A percentile compares a stretch with the other conserved stretches of the same genome.
phyloP scores from a whole-genome alignment of 2,797 vertebrate species.

The Enteromius radiatus region DNA sequence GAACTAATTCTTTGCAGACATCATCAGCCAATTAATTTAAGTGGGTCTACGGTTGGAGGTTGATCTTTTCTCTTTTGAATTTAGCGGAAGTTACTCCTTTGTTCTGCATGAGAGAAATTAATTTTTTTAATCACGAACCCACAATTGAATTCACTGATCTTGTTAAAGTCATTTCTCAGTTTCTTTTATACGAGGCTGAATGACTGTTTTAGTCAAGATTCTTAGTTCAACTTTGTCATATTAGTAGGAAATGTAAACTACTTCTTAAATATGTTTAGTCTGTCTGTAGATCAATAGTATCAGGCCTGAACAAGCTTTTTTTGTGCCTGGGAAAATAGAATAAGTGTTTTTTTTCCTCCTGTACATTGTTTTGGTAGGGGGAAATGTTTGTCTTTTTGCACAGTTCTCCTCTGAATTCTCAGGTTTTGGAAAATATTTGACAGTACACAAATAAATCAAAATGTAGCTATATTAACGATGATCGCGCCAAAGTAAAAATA shows the following conservation, averaged over 20 bases:
- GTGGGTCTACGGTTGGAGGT: conserved; percentile 84
- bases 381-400: background rate
- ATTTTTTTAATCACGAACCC: conserved; percentile 84
- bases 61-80: conserved; percentile 82
- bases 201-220: background rate
- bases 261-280: conserved; percentile 8
- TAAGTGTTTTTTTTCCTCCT: background rate
- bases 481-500: background rate
- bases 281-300: background rate
- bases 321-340: background rate
- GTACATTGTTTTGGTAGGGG: background rate
- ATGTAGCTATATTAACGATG: background rate
- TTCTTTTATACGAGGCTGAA: conserved; percentile 22
- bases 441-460: background rate
- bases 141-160: conserved; percentile 60
- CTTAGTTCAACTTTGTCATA: conserved; percentile 22
- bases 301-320: background rate
- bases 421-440: background rate
- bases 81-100: conserved; percentile 81
- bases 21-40: conserved; percentile 78
- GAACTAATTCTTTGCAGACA: conserved; percentile 85
- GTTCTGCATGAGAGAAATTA: conserved; percentile 83
- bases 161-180: conserved; percentile 41
- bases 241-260: conserved; percentile 21
- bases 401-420: background rate